A percentile compares a stretch with the other conserved stretches of the same genome.
These are phyloP conservation scores for Encarsia formosa DNA, from an alignment of 2,888 invertebrate species.

Conservation along the genomic window DNA sequence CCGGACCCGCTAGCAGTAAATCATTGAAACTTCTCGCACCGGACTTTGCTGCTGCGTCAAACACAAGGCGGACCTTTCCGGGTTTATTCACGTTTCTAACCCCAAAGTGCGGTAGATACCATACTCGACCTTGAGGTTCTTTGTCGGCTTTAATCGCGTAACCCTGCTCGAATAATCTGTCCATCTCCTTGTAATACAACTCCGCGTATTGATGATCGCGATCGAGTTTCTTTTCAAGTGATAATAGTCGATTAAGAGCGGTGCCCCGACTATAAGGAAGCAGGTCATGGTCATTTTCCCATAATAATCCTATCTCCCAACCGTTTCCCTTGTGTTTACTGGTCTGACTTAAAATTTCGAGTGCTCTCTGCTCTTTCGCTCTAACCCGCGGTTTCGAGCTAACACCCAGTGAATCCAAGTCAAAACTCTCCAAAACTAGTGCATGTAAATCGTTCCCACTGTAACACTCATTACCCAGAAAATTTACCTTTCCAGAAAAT, in stretches of 20 bases:
- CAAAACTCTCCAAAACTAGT: conserved; percentile 4
- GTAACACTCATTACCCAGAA: neutral
- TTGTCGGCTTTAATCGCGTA: conserved; percentile 4
- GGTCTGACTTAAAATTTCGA: conserved; percentile 6
- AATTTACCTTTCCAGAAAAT: neutral
- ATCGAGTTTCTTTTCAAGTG: conserved; percentile 18
- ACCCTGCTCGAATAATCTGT: conserved; percentile 7
- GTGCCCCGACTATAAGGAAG: neutral
- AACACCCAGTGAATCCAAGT: conserved; percentile 6
- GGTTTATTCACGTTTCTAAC: conserved; percentile 31
- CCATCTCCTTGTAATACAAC: conserved; percentile 16
- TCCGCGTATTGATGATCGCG: conserved; percentile 3
- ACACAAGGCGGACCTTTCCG: conserved; percentile 34
- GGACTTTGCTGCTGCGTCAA: conserved; percentile 37
- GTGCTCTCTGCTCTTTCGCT: neutral
- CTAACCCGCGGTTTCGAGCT: neutral
- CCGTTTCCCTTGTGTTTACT: neutral
- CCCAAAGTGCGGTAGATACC: conserved; percentile 25
- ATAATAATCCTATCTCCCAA: conserved; percentile 14
- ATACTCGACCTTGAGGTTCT: neutral
- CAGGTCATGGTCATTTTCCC: neutral
- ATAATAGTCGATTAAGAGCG: conserved; percentile 3
- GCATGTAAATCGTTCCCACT: neutral
- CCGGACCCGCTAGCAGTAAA: conserved; percentile 39
- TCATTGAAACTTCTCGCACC: conserved; percentile 34